Conservation (phyloP, 2,888 invertebrate species). For the Eucera pruinosa region DNA sequence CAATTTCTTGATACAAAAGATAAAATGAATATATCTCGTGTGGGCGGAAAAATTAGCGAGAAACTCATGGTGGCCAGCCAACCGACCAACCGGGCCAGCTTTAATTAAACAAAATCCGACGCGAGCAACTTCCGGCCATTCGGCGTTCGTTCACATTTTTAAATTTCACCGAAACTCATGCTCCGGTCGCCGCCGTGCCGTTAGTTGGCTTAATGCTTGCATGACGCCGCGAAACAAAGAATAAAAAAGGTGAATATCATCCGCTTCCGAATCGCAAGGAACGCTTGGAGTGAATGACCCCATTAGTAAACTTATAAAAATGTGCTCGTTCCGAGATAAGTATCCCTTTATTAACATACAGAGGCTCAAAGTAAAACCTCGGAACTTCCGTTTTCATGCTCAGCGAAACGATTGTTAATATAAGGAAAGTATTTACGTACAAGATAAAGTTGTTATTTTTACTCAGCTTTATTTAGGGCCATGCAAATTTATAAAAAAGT, state of each 20-base stretch:
- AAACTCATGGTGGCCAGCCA: background rate
- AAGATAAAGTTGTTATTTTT: no score
- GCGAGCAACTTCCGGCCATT: slow-evolving; percentile 22
- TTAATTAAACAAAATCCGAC: slow-evolving; percentile 65
- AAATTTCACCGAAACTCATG: slow-evolving; percentile 31
- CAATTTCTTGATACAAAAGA: background rate
- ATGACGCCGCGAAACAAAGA: background rate
- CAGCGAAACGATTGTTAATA: no score
- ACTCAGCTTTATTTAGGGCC: no score
- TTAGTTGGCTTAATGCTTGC: background rate
- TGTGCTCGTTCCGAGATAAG: no score
- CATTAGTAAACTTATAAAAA: no score
- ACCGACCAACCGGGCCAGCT: slow-evolving; percentile 20
- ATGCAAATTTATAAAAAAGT: no score
- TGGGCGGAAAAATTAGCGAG: slow-evolving; percentile 25
- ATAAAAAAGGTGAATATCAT: background rate
- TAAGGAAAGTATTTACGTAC: no score
- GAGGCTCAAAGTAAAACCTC: no score
- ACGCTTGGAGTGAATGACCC: no score
- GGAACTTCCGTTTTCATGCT: no score
- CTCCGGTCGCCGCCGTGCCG: background rate
- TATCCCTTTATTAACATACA: no score
- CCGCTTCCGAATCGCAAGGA: background rate
- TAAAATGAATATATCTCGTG: background rate
- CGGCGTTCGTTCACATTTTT: slow-evolving; percentile 44